Conservation (phyloP, 2,113 vertebrate genomes). For the Chionis minor region DNA sequence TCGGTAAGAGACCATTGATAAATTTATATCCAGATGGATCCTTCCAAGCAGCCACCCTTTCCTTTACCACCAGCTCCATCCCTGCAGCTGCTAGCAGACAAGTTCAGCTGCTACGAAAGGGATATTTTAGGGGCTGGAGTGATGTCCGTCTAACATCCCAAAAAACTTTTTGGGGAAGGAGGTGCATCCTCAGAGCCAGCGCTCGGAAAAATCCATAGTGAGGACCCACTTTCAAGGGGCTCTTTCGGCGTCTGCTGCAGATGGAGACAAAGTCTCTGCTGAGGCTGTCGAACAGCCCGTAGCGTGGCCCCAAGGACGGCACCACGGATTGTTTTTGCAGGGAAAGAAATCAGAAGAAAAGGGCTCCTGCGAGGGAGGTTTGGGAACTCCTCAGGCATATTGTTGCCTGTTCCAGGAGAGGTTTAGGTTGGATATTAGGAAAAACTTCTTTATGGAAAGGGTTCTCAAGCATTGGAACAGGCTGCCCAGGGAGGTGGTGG, state of each 20-base stretch:
- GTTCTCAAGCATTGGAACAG: too few relatives aligned
- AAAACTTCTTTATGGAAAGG: too few relatives aligned
- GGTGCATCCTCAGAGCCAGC: neutral
- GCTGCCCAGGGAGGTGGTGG: too few relatives aligned
- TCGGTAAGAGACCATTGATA: neutral
- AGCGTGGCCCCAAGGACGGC: neutral
- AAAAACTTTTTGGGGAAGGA: neutral
- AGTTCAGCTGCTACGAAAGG: neutral
- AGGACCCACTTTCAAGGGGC: accelerated
- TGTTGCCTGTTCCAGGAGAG: too few relatives aligned
- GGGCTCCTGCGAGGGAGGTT: neutral
- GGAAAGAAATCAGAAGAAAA: neutral
- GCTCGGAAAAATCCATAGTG: neutral
- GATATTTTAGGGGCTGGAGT: neutral
- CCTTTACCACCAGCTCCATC: neutral
- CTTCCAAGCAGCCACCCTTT: neutral
- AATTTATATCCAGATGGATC: neutral
- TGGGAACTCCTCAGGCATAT: neutral
- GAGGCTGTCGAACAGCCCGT: neutral
- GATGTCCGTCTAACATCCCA: neutral
- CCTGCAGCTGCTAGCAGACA: neutral
- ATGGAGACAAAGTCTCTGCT: neutral
- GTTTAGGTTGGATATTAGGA: too few relatives aligned
- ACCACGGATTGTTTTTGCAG: neutral
- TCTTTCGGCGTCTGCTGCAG: neutral